Evolutionary conservation across 2,888 invertebrate species (phyloP).

Genomic region (Nemotelus pantherinus): DNA sequence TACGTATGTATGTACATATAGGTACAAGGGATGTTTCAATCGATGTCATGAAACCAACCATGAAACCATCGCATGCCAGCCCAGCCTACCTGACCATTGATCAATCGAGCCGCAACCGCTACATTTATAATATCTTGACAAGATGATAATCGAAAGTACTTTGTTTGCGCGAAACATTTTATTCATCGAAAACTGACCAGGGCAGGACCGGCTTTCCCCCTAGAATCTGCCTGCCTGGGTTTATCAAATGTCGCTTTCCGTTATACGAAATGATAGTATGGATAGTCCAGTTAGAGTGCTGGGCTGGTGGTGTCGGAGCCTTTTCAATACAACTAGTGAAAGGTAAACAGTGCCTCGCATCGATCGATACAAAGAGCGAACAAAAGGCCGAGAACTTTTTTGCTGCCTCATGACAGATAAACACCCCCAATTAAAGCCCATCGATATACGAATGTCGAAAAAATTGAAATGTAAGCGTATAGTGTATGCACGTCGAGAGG

Average conservation of each 20-base stretch:
- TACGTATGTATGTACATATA: no score
- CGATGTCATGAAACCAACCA: no score
- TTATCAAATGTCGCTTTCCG: no score
- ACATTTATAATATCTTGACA: background rate
- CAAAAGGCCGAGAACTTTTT: background rate
- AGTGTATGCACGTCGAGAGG: background rate
- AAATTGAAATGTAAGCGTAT: conserved; percentile 10
- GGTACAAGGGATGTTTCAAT: no score
- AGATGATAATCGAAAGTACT: conserved; percentile 13
- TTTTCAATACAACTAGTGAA: background rate
- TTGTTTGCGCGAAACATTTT: conserved; percentile 33
- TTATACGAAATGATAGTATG: no score
- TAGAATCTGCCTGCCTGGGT: no score
- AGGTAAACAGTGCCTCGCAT: conserved; percentile 20
- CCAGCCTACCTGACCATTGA: background rate
- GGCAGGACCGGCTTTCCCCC: no score
- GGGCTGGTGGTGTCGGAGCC: no score
- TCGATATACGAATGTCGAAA: background rate
- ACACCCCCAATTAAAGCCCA: conserved; percentile 33
- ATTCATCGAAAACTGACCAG: no score
- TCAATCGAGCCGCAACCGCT: conserved; percentile 6
- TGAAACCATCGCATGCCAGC: no score
- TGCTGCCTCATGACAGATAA: conserved; percentile 34
- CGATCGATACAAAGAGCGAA: background rate
- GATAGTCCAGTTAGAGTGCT: no score